A percentile compares a stretch with the other conserved stretches of the same genome.
These are phyloP conservation scores for Lepus oiostolus DNA, from an alignment of 2,797 vertebrate species.

Conservation along the genomic window DNA sequence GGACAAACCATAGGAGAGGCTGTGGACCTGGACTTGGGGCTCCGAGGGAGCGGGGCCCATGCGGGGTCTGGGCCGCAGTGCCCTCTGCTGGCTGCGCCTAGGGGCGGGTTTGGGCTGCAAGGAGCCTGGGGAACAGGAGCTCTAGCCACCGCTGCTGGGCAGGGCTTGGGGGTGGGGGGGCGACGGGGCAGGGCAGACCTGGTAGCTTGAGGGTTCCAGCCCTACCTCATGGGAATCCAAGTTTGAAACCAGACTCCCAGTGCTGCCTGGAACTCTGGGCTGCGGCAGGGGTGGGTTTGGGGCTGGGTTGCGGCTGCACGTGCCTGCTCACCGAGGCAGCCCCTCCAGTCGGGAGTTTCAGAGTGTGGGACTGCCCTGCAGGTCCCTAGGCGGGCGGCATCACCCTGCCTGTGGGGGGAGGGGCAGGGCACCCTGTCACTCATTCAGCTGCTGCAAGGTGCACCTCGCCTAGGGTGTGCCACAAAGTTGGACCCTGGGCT, in stretches of 20 bases:
- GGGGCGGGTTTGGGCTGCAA: not conserved
- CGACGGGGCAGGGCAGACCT: not conserved
- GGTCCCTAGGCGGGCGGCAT: not conserved
- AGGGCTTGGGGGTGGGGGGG: not conserved
- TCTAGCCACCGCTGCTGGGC: not conserved
- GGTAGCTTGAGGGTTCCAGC: slow-evolving; percentile 42
- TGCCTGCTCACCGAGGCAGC: not conserved
- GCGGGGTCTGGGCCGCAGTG: slow-evolving; percentile 51
- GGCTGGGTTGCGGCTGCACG: not conserved
- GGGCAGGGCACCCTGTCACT: slow-evolving; percentile 6
- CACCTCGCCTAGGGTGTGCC: not conserved
- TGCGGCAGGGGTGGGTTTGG: not conserved
- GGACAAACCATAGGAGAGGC: not conserved
- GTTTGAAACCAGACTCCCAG: not conserved
- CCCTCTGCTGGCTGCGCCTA: slow-evolving; percentile 77
- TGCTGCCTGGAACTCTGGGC: not conserved
- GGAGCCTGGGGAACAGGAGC: not conserved
- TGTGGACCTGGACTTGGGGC: not conserved
- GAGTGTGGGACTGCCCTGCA: not conserved
- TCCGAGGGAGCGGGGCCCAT: not conserved
- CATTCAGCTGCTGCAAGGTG: not conserved
- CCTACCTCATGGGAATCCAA: slow-evolving; percentile 33
- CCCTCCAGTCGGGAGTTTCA: not conserved
- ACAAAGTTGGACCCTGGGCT: slow-evolving; percentile 8
- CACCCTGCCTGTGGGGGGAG: not conserved